These are phyloP conservation scores for Rhynchotus rufescens DNA, from an alignment of 2,797 vertebrate genomes.

Conservation along the genomic window DNA sequence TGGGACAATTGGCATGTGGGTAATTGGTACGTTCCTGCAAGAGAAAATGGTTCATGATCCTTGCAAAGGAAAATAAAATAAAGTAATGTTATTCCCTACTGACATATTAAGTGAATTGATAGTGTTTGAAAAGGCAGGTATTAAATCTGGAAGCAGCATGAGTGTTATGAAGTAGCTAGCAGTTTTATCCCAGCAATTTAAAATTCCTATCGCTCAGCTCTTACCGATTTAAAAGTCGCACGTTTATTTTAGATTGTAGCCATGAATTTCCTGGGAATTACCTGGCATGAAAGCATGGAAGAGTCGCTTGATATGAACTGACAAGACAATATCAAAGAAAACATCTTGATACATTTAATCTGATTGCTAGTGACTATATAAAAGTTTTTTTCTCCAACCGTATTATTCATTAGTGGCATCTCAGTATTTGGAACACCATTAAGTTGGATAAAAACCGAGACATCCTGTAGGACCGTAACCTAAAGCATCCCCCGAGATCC, in stretches of 20 bases:
- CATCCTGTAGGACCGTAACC: conserved; percentile 19
- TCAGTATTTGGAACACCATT: conserved; percentile 4
- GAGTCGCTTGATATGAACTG: conserved; percentile 59
- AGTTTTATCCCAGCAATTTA: conserved; percentile 60
- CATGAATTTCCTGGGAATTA: conserved; percentile 68
- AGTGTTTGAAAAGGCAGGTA: conserved; percentile 53
- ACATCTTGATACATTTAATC: conserved; percentile 41
- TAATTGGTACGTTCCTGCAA: conserved; percentile 42
- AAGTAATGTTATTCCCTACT: conserved; percentile 42
- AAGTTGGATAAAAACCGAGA: background rate
- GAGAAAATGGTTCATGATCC: conserved; percentile 35
- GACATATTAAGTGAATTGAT: conserved; percentile 46
- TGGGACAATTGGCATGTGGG: conserved; percentile 52
- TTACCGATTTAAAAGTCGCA: conserved; percentile 18
- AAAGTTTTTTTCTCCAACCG: conserved; percentile 23
- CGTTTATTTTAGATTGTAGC: conserved; percentile 50
- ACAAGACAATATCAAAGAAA: conserved; percentile 53
- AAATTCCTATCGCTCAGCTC: conserved; percentile 11
- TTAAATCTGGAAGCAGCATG: conserved; percentile 43
- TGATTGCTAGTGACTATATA: background rate
- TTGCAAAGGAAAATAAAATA: conserved; percentile 51
- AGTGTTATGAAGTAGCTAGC: conserved; percentile 34
- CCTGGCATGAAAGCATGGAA: conserved; percentile 64
- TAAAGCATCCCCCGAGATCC: background rate
- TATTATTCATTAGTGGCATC: conserved; percentile 21